Percentiles rank a stretch among this genome's conserved stretches.
phyloP scores from a whole-genome alignment of 2,113 vertebrate genomes.

The Tetrax tetrax region DNA sequence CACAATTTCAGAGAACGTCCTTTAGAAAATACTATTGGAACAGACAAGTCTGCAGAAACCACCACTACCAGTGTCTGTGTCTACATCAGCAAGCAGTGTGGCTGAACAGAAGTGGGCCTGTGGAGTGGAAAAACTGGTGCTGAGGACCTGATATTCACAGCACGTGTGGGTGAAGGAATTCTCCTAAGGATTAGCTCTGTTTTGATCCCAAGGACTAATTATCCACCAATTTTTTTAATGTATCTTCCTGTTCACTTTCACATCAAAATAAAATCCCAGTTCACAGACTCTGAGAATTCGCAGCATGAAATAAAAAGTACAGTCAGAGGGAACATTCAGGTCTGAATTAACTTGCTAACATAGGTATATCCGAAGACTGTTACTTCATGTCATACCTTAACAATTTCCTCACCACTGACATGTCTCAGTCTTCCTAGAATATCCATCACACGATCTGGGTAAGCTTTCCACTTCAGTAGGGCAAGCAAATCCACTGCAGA shows the following conservation, averaged over 20 bases:
- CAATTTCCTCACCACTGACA: conserved; percentile 93
- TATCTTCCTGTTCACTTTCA: neutral
- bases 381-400: conserved; percentile 81
- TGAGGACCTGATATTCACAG: neutral
- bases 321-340: neutral
- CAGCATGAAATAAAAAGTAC: neutral
- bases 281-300: neutral
- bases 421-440: conserved; percentile 90
- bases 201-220: neutral
- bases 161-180: neutral
- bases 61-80: neutral
- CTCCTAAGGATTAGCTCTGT: neutral
- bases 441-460: conserved; percentile 92
- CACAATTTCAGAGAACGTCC: neutral
- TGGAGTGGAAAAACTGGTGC: neutral
- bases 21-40: neutral
- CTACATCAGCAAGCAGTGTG: neutral
- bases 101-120: neutral
- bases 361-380: neutral
- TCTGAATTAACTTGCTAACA: neutral
- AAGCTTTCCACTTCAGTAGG: conserved; percentile 94
- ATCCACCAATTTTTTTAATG: neutral
- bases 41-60: neutral
- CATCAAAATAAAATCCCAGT: neutral
- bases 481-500: conserved; percentile 90